phyloP scores from a whole-genome alignment of 2,888 invertebrate genomes.

The Mimumesa dahlbomi region DNA sequence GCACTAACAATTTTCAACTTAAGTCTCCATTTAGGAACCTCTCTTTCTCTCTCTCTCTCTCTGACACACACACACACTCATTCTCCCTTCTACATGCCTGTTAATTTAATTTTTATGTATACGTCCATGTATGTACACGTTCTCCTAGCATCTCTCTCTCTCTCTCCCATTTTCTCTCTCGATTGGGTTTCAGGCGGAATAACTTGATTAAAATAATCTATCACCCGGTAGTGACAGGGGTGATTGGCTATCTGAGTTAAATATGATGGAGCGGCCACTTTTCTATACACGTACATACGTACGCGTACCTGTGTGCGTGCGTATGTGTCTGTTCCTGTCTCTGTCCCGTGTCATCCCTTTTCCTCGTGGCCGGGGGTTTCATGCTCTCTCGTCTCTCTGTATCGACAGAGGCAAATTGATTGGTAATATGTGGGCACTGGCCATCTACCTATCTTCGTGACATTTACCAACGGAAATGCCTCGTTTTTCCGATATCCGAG shows the following conservation, averaged over 20 bases:
- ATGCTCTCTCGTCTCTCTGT: slow-evolving; percentile 45
- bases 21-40: slow-evolving; percentile 32
- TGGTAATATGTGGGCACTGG: slow-evolving; percentile 67
- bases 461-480: slow-evolving; percentile 68
- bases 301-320: slow-evolving; percentile 2
- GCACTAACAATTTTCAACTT: slow-evolving; percentile 44
- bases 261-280: slow-evolving; percentile 69
- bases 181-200: slow-evolving; percentile 62
- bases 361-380: slow-evolving; percentile 15
- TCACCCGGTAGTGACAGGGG: slow-evolving; percentile 69
- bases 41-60: background rate
- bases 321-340: slow-evolving; percentile 24
- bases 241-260: slow-evolving; percentile 72
- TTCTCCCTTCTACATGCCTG: too few relatives aligned
- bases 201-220: slow-evolving; percentile 75
- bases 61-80: too few relatives aligned
- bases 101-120: slow-evolving; percentile 62
- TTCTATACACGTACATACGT: slow-evolving; percentile 30
- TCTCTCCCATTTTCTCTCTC: too few relatives aligned
- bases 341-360: slow-evolving; percentile 16
- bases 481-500: slow-evolving; percentile 65
- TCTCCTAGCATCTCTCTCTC: slow-evolving; percentile 21
- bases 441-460: slow-evolving; percentile 61
- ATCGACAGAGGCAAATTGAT: slow-evolving; percentile 70
- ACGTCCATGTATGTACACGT: slow-evolving; percentile 25